Base-by-base conservation (phyloP, 2,113 vertebrate genomes). In the Pterophyllum scalare region DNA sequence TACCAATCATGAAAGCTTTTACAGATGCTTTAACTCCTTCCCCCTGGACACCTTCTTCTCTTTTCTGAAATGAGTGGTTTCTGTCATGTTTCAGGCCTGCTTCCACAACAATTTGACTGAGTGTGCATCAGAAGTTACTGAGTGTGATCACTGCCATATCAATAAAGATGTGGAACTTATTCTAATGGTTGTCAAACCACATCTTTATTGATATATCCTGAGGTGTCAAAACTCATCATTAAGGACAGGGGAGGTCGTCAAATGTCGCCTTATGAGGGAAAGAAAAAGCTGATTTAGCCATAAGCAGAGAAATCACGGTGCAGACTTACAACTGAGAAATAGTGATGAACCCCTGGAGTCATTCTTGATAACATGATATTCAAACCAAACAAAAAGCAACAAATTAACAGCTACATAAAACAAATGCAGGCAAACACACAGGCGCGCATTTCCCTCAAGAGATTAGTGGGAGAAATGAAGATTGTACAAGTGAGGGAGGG, bases 401-500 rank as follows among this genome's bases (percentile, higher is more conserved):
- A 0, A 93, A 92, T 85, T 80, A 38, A 85, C 83, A 88, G 70
- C 84, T 64, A 19, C 76, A 85, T 74, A 82, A 82, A 83, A 75
- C 70, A 75, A 59, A 87, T 70, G 82, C 80, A 83, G 43, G 88
- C 59, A 38, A 74, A 75, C 57, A 88, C 80, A 83, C 78, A 88
- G 64, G 38, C 74, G 61, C 28, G 79, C 79, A 82, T 83, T 90
- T 90, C 85, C 83, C 79, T 84, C 74, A 87, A 70, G 82, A 93
- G 85, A 89, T 91, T 89, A 89, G 83, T 26, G 58, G 56, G 56
- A 88, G 84, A 90, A 83, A 75, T 14, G 46, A 54, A 72, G 65
- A 52, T 43, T 31, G 86, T 86, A 75, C 72, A 64, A 80, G 80
- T 77, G 33, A 87, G 85, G 58, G 82, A 91, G 87, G 83, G 89